These are phyloP conservation scores for Pitangus sulphuratus DNA, from an alignment of 2,797 vertebrate species.

Conservation along the genomic window DNA sequence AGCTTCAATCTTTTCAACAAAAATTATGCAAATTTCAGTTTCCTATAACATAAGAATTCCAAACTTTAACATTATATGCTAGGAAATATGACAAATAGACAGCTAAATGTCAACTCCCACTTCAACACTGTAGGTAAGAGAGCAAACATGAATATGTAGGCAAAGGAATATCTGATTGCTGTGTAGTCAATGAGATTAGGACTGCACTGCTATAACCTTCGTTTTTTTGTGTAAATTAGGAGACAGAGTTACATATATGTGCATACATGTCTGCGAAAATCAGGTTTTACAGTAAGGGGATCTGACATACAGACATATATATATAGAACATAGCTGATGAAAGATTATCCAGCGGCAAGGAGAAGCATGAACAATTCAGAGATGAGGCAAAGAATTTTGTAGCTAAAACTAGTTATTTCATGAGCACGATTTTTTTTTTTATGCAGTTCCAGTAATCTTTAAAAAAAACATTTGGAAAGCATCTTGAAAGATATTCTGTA, in stretches of 20 bases:
- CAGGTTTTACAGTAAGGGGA: background rate
- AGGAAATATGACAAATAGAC: background rate
- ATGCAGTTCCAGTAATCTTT: background rate
- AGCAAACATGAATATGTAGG: background rate
- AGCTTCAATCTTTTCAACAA: background rate
- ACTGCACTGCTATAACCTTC: background rate
- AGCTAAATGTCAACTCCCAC: background rate
- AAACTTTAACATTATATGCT: background rate
- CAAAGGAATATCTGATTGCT: background rate
- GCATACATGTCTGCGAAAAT: background rate
- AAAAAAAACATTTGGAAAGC: background rate
- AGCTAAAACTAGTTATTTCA: background rate
- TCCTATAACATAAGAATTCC: background rate
- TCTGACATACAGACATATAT: background rate
- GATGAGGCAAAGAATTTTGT: background rate
- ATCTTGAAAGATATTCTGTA: background rate
- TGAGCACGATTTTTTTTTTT: background rate
- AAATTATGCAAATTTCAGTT: background rate
- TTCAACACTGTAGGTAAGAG: background rate
- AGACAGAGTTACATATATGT: background rate
- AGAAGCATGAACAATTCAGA: background rate
- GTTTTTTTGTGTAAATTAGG: background rate
- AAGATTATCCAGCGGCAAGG: background rate
- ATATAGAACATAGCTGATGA: rapidly evolving
- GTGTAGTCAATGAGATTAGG: background rate